A percentile compares a stretch with the other conserved stretches of the same genome.
These are phyloP conservation scores for Agrotis exclamationis DNA, from an alignment of 2,888 invertebrate species.

Conservation along the genomic window DNA sequence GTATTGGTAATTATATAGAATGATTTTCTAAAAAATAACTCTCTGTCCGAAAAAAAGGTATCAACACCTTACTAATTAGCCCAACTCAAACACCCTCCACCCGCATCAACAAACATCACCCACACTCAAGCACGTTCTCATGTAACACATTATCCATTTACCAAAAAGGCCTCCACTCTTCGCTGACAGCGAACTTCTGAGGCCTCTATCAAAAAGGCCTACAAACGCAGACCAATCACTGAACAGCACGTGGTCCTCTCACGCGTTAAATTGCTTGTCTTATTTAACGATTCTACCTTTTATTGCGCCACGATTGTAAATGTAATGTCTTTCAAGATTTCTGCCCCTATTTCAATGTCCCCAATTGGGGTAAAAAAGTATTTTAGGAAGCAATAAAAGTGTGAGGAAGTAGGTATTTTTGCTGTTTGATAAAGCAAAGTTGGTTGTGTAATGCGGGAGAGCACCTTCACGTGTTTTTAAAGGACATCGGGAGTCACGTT, in stretches of 20 bases:
- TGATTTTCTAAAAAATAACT: too few relatives aligned
- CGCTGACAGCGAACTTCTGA: slow-evolving; percentile 36
- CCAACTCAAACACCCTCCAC: slow-evolving; percentile 4
- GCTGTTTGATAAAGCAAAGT: slow-evolving; percentile 11
- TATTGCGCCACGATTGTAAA: slow-evolving; percentile 52
- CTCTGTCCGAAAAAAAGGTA: background rate
- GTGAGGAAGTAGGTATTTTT: slow-evolving; percentile 19
- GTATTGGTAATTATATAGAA: too few relatives aligned
- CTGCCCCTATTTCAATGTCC: slow-evolving; percentile 30
- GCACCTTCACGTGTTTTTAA: slow-evolving; percentile 1
- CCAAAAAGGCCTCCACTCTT: slow-evolving; percentile 30
- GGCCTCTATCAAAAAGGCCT: slow-evolving; percentile 46
- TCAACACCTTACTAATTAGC: slow-evolving; percentile 13
- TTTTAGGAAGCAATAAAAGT: slow-evolving; percentile 47
- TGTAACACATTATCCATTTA: slow-evolving; percentile 39
- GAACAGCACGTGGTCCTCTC: slow-evolving; percentile 28
- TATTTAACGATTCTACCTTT: slow-evolving; percentile 62
- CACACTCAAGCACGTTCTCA: slow-evolving; percentile 16
- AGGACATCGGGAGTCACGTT: slow-evolving; percentile 13
- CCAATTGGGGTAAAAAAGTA: slow-evolving; percentile 27
- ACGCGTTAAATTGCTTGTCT: slow-evolving; percentile 64
- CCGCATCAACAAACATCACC: slow-evolving; percentile 16
- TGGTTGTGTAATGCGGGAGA: background rate
- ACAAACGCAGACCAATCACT: slow-evolving; percentile 55
- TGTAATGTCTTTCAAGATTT: slow-evolving; percentile 49